Percentiles rank a stretch among this genome's conserved stretches.
Evolutionary conservation across 2,113 vertebrate genomes (phyloP).

Genomic region (Chrysemys picta): DNA sequence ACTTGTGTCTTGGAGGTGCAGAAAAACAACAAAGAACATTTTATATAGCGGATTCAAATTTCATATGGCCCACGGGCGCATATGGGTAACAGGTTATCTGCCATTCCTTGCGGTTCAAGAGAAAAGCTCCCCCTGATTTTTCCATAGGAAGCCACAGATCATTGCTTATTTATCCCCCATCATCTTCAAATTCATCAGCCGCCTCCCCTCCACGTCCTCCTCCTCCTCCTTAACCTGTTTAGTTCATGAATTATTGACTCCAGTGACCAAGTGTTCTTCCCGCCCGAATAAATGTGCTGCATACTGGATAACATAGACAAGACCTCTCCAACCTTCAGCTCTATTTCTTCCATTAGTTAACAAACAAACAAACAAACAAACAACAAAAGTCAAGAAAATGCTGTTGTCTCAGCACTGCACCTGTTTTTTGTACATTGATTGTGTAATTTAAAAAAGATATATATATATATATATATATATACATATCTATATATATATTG

Average conservation of each 20-base stretch:
- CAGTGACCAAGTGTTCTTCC: conserved; percentile 42
- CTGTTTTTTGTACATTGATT: conserved; percentile 93
- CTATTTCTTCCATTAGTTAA: conserved; percentile 19
- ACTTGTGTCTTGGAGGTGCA: background rate
- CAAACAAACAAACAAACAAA: background rate
- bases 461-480: conserved; percentile 79
- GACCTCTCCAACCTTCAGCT: background rate
- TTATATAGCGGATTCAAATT: background rate
- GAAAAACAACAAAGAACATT: background rate
- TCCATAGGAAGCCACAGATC: background rate
- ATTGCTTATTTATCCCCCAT: background rate
- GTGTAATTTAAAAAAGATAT: conserved; percentile 94
- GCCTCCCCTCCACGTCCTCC: background rate
- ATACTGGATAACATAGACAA: conserved; percentile 28
- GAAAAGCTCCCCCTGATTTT: background rate
- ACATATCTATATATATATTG: conserved; percentile 83
- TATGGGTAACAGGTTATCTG: background rate
- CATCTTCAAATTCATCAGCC: background rate
- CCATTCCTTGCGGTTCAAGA: background rate
- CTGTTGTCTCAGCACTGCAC: conserved; percentile 87
- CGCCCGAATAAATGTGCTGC: conserved; percentile 44
- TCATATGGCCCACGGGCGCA: background rate
- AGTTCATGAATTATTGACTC: conserved; percentile 51
- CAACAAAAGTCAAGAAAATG: conserved; percentile 79
- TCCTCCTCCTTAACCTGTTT: background rate